Evolutionary conservation across 2,888 invertebrate genomes (phyloP), one percentile per base, ranked within the genome.

Genomic region (Tenthredo notha): DNA sequence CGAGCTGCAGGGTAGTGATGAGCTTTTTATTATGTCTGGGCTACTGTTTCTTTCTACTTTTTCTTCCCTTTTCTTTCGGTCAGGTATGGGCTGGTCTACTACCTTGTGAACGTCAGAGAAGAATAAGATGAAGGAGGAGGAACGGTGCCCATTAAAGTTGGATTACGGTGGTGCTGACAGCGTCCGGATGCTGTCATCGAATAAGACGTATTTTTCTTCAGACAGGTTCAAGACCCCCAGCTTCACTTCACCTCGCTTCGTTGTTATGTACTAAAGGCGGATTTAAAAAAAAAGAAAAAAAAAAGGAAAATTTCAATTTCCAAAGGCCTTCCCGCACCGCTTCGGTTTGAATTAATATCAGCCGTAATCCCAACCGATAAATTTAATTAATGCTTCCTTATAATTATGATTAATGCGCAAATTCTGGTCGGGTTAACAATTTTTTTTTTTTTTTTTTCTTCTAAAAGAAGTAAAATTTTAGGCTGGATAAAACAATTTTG

Each of bases 321-420:
- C 40, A 61, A 74, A 72, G 74, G 40, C 43, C 43, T 33, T 21
- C 25, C 25, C 75, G 58, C 47, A 78, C 37, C 54, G 54, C 47
- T 29, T 61, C 33, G 61, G 25, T 2, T 77, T n/a, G 33, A 78
- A 84, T 77, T 77, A 84, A 25, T 65, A 78, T 77, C 84, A 43
- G 65, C 43, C 77, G 65, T 84, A 84, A 84, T 54, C 83, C 70
- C 47, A 43, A 61, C 85, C 86, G 88, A 89, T 87, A 85, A 87
- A 88, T 84, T 86, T 86, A 86, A 86, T 88, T 88, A 89, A 78
- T 77, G 85, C 85, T 58, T 58, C 78, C 84, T 85, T 37, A 84
- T 87, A 88, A 87, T 88, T 86, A 84, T 80, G 84, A 86, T 78
- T 88, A 37, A 37, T 37, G 0, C 37, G 7, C n/a, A n/a, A 37